Base-by-base conservation (phyloP, 1,140 invertebrate genomes). In the Aphis craccivora region DNA sequence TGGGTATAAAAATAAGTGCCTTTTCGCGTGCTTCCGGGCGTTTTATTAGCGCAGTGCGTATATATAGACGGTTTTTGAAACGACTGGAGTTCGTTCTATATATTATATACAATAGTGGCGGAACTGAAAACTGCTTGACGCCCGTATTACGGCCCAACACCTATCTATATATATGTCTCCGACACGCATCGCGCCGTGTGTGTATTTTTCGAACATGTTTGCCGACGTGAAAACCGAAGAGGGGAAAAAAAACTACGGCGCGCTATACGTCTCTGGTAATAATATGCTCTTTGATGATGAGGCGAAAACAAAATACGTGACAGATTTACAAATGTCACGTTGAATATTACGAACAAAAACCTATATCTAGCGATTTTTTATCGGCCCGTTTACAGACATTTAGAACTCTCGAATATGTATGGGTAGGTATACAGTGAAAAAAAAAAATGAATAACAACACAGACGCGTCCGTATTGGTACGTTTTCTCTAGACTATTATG, bases 251-350 rank as follows among this genome's bases (percentile, higher is more conserved):
- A 23, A 35, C 45, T 6, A 48, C 14, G 5, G 4, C 60, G 4
- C 30, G 30, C 30, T 5, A n/a, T 76, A 76, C n/a, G 14, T 89
- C n/a, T 37, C 87, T 35, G 48, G 20, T n/a, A n/a, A 18, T n/a
- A 91, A 18, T n/a, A 91, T 83, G 90, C 55, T 83, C 55, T 91
- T 67, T 91, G 43, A 91, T 83, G 43, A 91, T 51, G 90, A 91
- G 67, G 23, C 43, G n/a, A 81, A 81, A 91, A 76, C 90, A 48
- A 91, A 51, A 91, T 76, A 91, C 90, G 90, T 91, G 90, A 91
- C 90, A 48, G 43, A 76, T 91, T 91, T 91, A 91, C 43, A 91
- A 91, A 91, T 89, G 48, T 53, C 87, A 8, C 87, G 45, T 89
- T 51, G 45, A 51, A 53, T 88, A 88, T 88, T 53, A 88, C 8